phyloP scores from a whole-genome alignment of 2,888 invertebrate species.

The Lithodes maja region DNA sequence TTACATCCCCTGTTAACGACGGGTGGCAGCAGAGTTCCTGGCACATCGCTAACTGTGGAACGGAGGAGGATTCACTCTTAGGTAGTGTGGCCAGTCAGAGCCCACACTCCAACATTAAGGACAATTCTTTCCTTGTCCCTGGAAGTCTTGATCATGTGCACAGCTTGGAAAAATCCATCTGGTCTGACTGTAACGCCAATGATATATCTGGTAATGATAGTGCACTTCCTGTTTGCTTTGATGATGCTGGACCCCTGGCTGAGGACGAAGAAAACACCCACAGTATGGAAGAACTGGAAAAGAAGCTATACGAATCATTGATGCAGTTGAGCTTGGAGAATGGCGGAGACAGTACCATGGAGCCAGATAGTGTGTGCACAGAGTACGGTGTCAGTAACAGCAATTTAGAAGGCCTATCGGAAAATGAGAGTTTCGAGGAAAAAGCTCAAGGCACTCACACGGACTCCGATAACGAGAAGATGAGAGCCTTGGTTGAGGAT shows the following conservation, averaged over 20 bases:
- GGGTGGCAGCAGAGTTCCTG: constrained; percentile 50
- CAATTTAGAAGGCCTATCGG: constrained; percentile 38
- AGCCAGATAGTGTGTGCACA: constrained; percentile 46
- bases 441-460: constrained; percentile 28
- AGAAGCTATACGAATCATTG: constrained; percentile 51
- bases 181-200: constrained; percentile 67
- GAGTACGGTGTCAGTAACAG: constrained; percentile 50
- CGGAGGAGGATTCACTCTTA: constrained; percentile 42
- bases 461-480: constrained; percentile 61
- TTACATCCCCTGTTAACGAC: constrained; percentile 15
- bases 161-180: constrained; percentile 58
- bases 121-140: constrained; percentile 19
- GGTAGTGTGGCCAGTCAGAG: constrained; percentile 46
- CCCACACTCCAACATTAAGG: constrained; percentile 34
- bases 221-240: constrained; percentile 37
- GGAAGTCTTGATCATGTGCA: constrained; percentile 41
- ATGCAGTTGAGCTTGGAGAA: constrained; percentile 58
- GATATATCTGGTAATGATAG: constrained; percentile 54
- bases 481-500: constrained; percentile 58
- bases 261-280: constrained; percentile 26
- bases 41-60: constrained; percentile 23
- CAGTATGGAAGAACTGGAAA: constrained; percentile 44
- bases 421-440: constrained; percentile 27
- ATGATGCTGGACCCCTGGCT: not conserved
- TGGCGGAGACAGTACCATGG: constrained; percentile 54